phyloP scores from a whole-genome alignment of 2,888 invertebrate species.

The Aleiodes testaceus region DNA sequence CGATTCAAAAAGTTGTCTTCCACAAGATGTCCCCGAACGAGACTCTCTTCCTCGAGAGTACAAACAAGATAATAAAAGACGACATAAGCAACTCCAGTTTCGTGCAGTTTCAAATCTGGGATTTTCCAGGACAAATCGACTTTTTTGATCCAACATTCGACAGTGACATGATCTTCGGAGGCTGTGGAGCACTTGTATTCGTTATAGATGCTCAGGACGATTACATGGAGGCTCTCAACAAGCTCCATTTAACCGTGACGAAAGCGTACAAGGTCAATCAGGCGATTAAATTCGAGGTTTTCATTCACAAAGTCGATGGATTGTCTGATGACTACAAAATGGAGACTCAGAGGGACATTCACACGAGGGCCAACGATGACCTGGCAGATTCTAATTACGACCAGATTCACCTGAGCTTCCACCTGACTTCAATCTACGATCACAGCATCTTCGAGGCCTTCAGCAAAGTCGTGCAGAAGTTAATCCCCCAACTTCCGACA shows the following conservation, averaged over 20 bases:
- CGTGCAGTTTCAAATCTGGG: conserved; percentile 99
- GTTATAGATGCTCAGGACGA: conserved; percentile 99
- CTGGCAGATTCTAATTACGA: conserved; percentile 89
- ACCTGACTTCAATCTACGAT: conserved; percentile 99
- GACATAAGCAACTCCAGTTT: conserved; percentile 98
- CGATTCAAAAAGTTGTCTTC: conserved; percentile 99
- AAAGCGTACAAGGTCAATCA: conserved; percentile 97
- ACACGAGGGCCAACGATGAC: conserved; percentile 96
- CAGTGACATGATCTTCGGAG: conserved; percentile 96
- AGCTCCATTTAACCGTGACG: conserved; percentile 93
- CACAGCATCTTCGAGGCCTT: conserved; percentile 99
- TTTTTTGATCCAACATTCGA: conserved; percentile 97
- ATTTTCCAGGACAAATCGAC: conserved; percentile 99
- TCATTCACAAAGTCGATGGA: conserved; percentile 99
- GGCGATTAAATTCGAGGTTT: conserved; percentile 97
- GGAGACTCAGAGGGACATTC: conserved; percentile 98
- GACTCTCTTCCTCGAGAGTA: conserved; percentile 97
- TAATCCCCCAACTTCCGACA: conserved; percentile 97
- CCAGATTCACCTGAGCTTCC: conserved; percentile 93
- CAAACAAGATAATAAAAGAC: conserved; percentile 98
- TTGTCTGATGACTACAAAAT: conserved; percentile 99
- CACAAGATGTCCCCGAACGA: conserved; percentile 99
- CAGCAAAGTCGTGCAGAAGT: conserved; percentile 99
- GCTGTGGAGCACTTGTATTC: conserved; percentile 98
- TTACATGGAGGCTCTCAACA: conserved; percentile 95